A percentile compares a stretch with the other conserved stretches of the same genome.
Conservation (phyloP, 2,797 vertebrate genomes). For the Microctenopoma stevenorrisi region DNA sequence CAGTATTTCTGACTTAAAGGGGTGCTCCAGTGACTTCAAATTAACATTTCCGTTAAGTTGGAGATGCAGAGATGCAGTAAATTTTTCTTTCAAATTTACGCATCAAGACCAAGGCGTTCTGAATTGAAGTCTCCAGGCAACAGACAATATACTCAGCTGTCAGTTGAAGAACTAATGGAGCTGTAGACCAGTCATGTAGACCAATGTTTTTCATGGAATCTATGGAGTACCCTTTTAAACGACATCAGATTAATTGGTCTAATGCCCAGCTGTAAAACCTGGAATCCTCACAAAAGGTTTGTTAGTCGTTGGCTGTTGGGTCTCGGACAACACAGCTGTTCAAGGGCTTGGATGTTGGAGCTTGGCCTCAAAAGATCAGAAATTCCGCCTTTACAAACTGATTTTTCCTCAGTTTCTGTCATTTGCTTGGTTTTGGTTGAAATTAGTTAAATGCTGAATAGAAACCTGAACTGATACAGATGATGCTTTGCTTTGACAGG, state of each 20-base stretch:
- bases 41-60: neutral
- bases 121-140: too few species aligned
- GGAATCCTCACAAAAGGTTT: neutral
- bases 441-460: constrained; percentile 12
- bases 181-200: too few species aligned
- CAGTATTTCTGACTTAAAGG: neutral
- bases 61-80: neutral
- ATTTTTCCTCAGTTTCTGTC: constrained; percentile 19
- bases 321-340: constrained; percentile 34
- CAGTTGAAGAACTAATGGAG: too few species aligned
- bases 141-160: neutral
- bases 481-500: neutral
- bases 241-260: neutral
- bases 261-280: neutral
- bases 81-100: too few species aligned
- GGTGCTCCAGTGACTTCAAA: neutral
- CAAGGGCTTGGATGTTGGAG: constrained; percentile 49
- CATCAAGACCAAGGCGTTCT: neutral
- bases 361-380: constrained; percentile 23
- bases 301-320: constrained; percentile 21
- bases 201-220: neutral
- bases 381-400: neutral
- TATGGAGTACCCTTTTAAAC: neutral
- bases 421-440: constrained; percentile 20
- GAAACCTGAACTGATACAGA: too few species aligned